Evolutionary conservation across 2,797 vertebrate species (phyloP), one percentile per base, ranked within the genome.

Genomic region (Sphenodon punctatus): DNA sequence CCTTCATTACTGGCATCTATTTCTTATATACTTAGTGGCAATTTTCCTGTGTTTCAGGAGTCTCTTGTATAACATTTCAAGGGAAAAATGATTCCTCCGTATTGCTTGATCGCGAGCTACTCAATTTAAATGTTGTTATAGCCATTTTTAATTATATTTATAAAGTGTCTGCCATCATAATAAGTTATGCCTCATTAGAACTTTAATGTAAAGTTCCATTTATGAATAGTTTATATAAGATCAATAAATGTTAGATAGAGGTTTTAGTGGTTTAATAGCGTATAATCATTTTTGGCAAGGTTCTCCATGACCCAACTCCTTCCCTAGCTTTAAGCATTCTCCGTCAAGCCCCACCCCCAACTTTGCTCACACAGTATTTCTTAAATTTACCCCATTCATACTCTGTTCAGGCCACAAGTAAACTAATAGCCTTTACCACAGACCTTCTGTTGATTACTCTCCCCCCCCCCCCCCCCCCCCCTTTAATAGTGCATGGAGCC

Each of bases 51-150:
- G 45, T 73, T 58, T 89, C 48, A 82, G 80, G 84, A 87, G 70
- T 83, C 88, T 67, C 70, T 91, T 85, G 70, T 0, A 72, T n/a
- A n/a, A n/a, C 0, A 1, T 86, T 90, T 92, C 85, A 86, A 85
- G 75, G 80, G 36, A 74, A 88, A 43, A 71, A 78, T 56, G 72
- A 78, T 90, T 82, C 43, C 70, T 55, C 38, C 75, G 85, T 80
- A 76, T 78, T 79, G 70, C 76, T 91, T 90, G 88, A 91, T 88
- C 87, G 87, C 74, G 88, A 88, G 86, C 87, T 89, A 91, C 76
- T 88, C 86, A 89, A 92, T 89, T 87, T 93, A 80, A 92, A 80
- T 78, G 76, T 89, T 89, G 74, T 89, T 91, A 81, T 67, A 82
- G 72, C 58, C 74, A 53, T 36, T 82, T 75, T 83, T 79, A 87